Percentiles rank a stretch among this genome's conserved stretches.
Evolutionary conservation across 1,140 invertebrate genomes (phyloP).

Genomic region (Microplitis mediator): DNA sequence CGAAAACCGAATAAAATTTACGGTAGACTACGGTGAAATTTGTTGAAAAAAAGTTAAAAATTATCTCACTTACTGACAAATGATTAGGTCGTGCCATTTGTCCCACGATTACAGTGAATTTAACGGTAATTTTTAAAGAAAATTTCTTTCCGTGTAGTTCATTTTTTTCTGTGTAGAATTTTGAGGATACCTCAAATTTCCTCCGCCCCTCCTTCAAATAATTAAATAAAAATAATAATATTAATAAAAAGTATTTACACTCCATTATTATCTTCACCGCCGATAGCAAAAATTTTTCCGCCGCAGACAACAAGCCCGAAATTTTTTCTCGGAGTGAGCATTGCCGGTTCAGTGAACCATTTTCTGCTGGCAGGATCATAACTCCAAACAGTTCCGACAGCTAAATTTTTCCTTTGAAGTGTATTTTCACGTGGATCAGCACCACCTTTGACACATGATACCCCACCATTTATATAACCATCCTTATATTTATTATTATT

Average conservation of each 20-base stretch:
- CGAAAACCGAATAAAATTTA: too few relatives aligned
- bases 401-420: slow-evolving; percentile 59
- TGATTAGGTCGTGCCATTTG: too few relatives aligned
- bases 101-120: too few relatives aligned
- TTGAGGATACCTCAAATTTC: too few relatives aligned
- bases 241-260: slow-evolving; percentile 48
- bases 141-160: too few relatives aligned
- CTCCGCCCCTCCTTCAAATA: too few relatives aligned
- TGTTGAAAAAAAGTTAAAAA: too few relatives aligned
- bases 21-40: too few relatives aligned
- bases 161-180: too few relatives aligned
- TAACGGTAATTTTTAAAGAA: too few relatives aligned
- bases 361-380: slow-evolving; percentile 65
- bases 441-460: slow-evolving; percentile 58
- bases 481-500: neutral
- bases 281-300: slow-evolving; percentile 67
- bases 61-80: too few relatives aligned
- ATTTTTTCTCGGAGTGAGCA: slow-evolving; percentile 65
- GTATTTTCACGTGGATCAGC: slow-evolving; percentile 67
- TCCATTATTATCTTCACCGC: slow-evolving; percentile 67
- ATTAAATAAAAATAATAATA: neutral
- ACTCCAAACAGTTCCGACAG: slow-evolving; percentile 68
- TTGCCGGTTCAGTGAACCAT: slow-evolving; percentile 66
- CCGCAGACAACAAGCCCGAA: slow-evolving; percentile 66
- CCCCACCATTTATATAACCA: neutral